These are phyloP conservation scores for Dasysyrphus albostriatus DNA, from an alignment of 2,888 invertebrate genomes.

Conservation along the genomic window DNA sequence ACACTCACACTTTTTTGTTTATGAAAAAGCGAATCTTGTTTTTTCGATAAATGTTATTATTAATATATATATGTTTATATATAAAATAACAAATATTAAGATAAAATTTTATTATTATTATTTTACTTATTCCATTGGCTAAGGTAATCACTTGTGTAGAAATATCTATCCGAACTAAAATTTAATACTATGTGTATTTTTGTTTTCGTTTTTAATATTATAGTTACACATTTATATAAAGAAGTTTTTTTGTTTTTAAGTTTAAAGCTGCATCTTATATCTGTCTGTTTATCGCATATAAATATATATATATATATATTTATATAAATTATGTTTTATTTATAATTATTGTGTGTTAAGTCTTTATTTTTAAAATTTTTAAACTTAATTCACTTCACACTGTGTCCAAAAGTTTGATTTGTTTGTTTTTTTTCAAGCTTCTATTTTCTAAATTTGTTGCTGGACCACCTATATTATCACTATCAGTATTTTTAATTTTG, in stretches of 20 bases:
- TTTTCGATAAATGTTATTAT: slow-evolving; percentile 21
- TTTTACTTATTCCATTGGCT: slow-evolving; percentile 44
- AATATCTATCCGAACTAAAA: slow-evolving; percentile 40
- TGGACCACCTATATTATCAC: slow-evolving; percentile 68
- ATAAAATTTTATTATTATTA: slow-evolving; percentile 18
- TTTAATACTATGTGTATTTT: slow-evolving; percentile 32
- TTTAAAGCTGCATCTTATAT: slow-evolving; percentile 50
- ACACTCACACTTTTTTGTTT: not conserved
- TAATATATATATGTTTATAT: slow-evolving; percentile 2
- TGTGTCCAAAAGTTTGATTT: slow-evolving; percentile 12
- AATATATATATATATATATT: slow-evolving; percentile 19
- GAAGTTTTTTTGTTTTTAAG: slow-evolving; percentile 29
- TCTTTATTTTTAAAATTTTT: slow-evolving; percentile 3
- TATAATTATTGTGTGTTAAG: slow-evolving; percentile 23
- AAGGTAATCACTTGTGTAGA: slow-evolving; percentile 52
- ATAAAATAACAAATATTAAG: slow-evolving; percentile 24
- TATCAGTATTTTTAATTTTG: slow-evolving; percentile 44
- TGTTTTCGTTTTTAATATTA: slow-evolving; percentile 29
- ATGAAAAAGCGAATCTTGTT: slow-evolving; percentile 1
- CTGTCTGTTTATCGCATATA: slow-evolving; percentile 19
- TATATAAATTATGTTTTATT: slow-evolving; percentile 11
- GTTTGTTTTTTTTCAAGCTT: slow-evolving; percentile 24
- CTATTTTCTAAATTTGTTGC: slow-evolving; percentile 60
- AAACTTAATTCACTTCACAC: slow-evolving; percentile 15
- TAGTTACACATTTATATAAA: slow-evolving; percentile 26